Base-by-base conservation (phyloP, 1,140 invertebrate genomes). In the Dufourea novaeangliae region DNA sequence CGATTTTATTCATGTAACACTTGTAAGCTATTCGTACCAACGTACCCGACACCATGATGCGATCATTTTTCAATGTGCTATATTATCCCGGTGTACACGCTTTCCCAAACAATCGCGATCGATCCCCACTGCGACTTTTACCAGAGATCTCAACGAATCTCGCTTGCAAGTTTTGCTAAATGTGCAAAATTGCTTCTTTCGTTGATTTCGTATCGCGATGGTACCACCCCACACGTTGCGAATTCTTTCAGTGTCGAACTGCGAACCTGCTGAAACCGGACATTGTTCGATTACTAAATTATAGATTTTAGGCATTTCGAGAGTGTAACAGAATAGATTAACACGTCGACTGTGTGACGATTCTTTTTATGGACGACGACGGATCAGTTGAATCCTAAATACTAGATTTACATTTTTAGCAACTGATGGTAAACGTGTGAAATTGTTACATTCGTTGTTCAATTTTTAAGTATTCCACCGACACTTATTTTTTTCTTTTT, bases 1-100 rank as follows among this genome's bases (percentile, higher is more conserved):
- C 27, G 29, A 22, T 44, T 71, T 56, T 54, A 62, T 62, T 77
- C 29, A n/a, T 44, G 34, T 71, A 63, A 71, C 39, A 62, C n/a
- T 37, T 63, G 27, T 52, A 77, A 37, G 41, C 14, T 46, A 50
- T 46, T 57, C 37, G 17, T 44, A 75, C 25, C 37, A 29, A 67
- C 1, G 4, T 63, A 27, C 8, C 39, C 25, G 20, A 14, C 41
- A 32, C 6, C 34, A 22, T 25, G 50, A 25, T 22, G 61, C 20
- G 20, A 62, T n/a, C n/a, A n/a, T n/a, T 71, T 63, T 39, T 77
- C 34, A 41, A 69, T 52, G 25, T 52, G 11, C 22, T 44, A n/a
- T n/a, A n/a, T n/a, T n/a, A 32, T n/a, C 46, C 46, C 22, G 25
- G 63, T 34, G 44, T n/a, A n/a, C 32, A 20, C 22, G n/a, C 44